phyloP scores from a whole-genome alignment of 2,113 vertebrate genomes.

The Desmodus rotundus region DNA sequence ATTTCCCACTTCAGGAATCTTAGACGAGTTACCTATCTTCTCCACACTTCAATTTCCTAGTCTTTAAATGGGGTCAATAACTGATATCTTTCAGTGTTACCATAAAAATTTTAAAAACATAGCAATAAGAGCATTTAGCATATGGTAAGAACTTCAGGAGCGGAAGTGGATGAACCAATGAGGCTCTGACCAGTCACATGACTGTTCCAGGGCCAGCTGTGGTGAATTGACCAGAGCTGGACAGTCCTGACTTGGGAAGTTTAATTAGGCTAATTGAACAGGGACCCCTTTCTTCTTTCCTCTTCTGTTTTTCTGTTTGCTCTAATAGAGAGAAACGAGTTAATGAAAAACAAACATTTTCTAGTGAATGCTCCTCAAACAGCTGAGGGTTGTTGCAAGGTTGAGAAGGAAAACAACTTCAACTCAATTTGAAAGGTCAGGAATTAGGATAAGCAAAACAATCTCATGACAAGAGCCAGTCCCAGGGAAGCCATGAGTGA shows the following conservation, averaged over 20 bases:
- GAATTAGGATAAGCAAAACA: constrained; percentile 69
- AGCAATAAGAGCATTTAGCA: not conserved
- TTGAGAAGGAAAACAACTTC: constrained; percentile 61
- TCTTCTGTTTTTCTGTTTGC: constrained; percentile 62
- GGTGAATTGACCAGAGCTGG: not conserved
- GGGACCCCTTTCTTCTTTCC: constrained; percentile 12
- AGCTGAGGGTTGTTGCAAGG: constrained; percentile 29
- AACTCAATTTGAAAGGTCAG: constrained; percentile 54
- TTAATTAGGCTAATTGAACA: constrained; percentile 42
- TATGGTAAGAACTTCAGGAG: not conserved
- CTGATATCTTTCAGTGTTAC: not conserved
- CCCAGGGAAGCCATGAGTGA: constrained; percentile 46
- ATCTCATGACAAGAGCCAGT: constrained; percentile 42
- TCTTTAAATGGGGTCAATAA: constrained; percentile 23
- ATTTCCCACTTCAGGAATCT: not conserved
- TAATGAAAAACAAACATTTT: constrained; percentile 76
- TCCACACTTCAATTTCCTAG: constrained; percentile 44
- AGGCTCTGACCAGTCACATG: not conserved
- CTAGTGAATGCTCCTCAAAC: constrained; percentile 21
- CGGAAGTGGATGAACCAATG: not conserved
- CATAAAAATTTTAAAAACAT: not conserved
- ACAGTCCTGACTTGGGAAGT: not conserved
- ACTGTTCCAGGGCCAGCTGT: constrained; percentile 4
- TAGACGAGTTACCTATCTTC: not conserved
- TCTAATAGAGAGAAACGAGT: constrained; percentile 53